These are phyloP conservation scores for Coreoperca whiteheadi DNA, from an alignment of 2,113 vertebrate genomes.

Conservation along the genomic window DNA sequence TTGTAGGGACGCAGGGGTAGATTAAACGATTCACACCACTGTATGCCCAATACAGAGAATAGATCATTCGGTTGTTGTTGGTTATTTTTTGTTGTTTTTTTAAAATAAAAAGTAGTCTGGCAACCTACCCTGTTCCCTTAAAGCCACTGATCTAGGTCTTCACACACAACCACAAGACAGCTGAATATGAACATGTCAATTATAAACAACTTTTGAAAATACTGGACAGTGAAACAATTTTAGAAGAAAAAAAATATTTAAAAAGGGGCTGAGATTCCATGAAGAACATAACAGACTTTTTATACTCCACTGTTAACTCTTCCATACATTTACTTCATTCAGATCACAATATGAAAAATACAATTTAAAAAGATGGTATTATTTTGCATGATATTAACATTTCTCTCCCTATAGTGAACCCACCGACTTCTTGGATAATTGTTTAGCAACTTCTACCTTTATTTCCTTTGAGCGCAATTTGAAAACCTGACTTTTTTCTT, in stretches of 20 bases:
- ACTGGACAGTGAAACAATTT: slow-evolving; percentile 69
- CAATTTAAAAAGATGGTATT: slow-evolving; percentile 33
- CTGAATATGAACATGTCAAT: slow-evolving; percentile 68
- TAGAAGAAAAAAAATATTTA: slow-evolving; percentile 26
- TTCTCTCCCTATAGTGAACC: slow-evolving; percentile 29
- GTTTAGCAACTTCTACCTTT: slow-evolving; percentile 1
- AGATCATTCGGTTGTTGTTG: no score
- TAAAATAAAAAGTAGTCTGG: slow-evolving; percentile 17
- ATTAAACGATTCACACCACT: slow-evolving; percentile 41
- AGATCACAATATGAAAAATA: slow-evolving; percentile 52
- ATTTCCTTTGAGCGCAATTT: slow-evolving; percentile 40
- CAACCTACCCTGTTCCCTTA: slow-evolving; percentile 59
- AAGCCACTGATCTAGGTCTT: slow-evolving; percentile 59
- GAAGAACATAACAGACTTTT: slow-evolving; percentile 20
- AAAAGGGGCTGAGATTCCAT: slow-evolving; percentile 9
- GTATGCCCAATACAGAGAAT: slow-evolving; percentile 54
- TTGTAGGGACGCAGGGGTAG: slow-evolving; percentile 35
- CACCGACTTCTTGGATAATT: slow-evolving; percentile 6
- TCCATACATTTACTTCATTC: slow-evolving; percentile 33
- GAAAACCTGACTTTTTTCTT: slow-evolving; percentile 44
- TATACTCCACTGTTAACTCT: slow-evolving; percentile 10
- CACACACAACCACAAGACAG: slow-evolving; percentile 66
- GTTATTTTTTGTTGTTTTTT: not conserved
- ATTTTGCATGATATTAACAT: not conserved
- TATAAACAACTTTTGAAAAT: slow-evolving; percentile 73